phyloP scores from a whole-genome alignment of 1,140 invertebrate species.

The Cryptotermes secundus region DNA sequence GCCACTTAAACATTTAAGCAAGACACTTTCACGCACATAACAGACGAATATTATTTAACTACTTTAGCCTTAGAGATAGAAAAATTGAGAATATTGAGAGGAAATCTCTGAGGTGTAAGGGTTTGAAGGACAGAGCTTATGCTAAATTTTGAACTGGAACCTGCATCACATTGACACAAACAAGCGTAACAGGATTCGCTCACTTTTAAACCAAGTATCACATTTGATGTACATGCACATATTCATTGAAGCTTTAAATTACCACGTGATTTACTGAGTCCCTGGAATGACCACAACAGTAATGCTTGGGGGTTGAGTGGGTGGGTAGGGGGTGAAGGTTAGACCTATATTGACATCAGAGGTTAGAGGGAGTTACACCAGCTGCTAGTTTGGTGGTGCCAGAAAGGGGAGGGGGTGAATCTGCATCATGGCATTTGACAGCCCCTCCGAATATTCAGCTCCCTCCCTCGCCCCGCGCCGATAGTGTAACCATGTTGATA shows the following conservation, averaged over 20 bases:
- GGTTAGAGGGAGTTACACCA: neutral
- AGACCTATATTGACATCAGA: neutral
- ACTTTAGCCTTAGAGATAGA: too few relatives aligned
- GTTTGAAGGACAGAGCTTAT: too few relatives aligned
- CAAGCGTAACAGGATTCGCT: too few relatives aligned
- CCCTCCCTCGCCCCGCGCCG: too few relatives aligned
- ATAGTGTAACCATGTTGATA: neutral
- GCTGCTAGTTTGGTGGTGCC: neutral
- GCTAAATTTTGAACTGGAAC: too few relatives aligned
- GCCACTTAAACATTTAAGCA: too few relatives aligned
- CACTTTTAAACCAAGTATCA: neutral
- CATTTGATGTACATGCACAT: neutral
- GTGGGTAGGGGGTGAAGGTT: neutral
- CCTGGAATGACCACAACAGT: neutral
- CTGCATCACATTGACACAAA: too few relatives aligned
- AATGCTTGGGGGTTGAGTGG: too few relatives aligned
- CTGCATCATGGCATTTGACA: neutral
- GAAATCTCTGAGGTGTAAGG: too few relatives aligned
- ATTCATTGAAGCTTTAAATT: neutral
- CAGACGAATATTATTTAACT: too few relatives aligned
- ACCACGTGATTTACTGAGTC: neutral
- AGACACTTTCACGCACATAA: too few relatives aligned
- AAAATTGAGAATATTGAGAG: too few relatives aligned
- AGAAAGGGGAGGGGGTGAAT: neutral
- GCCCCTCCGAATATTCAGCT: neutral